Evolutionary conservation across 2,113 vertebrate genomes (phyloP).

Genomic region (Mellivora capensis): DNA sequence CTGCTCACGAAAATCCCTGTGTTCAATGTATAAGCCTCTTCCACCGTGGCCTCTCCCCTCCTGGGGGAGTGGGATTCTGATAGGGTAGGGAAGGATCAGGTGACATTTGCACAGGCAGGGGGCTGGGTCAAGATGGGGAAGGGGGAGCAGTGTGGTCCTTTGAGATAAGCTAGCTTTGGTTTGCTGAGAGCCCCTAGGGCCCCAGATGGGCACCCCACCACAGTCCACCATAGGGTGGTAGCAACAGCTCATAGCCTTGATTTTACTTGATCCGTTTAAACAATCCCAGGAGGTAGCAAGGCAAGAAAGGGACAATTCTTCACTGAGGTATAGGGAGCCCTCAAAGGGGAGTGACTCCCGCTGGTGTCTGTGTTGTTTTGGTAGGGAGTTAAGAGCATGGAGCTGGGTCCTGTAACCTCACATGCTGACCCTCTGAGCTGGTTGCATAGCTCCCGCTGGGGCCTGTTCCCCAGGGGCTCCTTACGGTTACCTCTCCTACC

Average conservation of each 20-base stretch:
- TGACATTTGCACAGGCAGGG: background rate
- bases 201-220: no score
- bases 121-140: background rate
- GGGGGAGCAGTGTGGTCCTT: no score
- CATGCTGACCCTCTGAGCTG: background rate
- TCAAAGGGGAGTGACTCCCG: background rate
- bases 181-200: background rate
- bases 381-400: background rate
- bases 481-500: accelerated
- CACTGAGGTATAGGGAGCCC: background rate
- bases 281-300: background rate
- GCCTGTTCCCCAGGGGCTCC: background rate
- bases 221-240: background rate
- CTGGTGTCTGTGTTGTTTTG: background rate
- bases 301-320: background rate
- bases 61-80: background rate
- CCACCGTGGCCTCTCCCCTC: background rate
- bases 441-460: accelerated
- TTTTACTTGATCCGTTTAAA: no score
- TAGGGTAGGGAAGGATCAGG: background rate
- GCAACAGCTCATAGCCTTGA: background rate
- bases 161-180: background rate
- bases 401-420: background rate
- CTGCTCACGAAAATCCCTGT: background rate
- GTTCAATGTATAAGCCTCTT: background rate